phyloP scores from a whole-genome alignment of 2,888 invertebrate genomes.

The Oscheius myriophilus region DNA sequence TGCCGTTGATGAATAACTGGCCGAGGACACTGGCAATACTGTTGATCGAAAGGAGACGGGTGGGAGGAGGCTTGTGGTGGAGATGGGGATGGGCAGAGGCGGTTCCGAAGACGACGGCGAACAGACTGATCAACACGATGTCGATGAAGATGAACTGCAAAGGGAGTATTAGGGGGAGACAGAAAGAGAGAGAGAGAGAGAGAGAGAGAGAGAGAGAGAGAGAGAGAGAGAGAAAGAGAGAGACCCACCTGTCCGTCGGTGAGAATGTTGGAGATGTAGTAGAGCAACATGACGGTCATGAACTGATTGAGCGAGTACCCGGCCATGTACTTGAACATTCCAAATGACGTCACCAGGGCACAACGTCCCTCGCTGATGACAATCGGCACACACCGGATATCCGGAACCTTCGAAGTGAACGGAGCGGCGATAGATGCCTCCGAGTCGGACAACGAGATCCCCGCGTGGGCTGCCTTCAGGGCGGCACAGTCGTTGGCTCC shows the following conservation, averaged over 20 bases:
- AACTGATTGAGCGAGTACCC: conserved; percentile 87
- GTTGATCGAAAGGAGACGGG: conserved; percentile 77
- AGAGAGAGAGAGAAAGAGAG: too few species aligned
- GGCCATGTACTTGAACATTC: conserved; percentile 98
- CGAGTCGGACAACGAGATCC: conserved; percentile 73
- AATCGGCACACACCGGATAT: conserved; percentile 70
- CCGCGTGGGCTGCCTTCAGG: conserved; percentile 72
- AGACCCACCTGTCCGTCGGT: conserved; percentile 64
- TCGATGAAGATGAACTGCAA: conserved; percentile 75
- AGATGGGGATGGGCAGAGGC: conserved; percentile 65
- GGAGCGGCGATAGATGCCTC: conserved; percentile 77
- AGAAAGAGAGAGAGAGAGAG: neutral
- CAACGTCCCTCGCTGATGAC: conserved; percentile 79
- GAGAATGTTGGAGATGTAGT: conserved; percentile 71
- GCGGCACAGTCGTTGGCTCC: conserved; percentile 75
- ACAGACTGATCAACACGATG: conserved; percentile 73
- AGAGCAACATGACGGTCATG: conserved; percentile 75
- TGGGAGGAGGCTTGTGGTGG: conserved; percentile 62
- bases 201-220: too few species aligned
- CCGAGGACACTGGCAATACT: conserved; percentile 80
- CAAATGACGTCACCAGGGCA: conserved; percentile 92
- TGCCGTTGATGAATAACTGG: conserved; percentile 79
- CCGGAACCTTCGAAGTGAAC: conserved; percentile 77
- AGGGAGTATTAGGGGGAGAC: neutral
- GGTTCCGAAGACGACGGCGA: conserved; percentile 72